Percentiles rank a stretch among this genome's conserved stretches.
Conservation (phyloP, 2,113 vertebrate genomes). For the Lonchura striata region DNA sequence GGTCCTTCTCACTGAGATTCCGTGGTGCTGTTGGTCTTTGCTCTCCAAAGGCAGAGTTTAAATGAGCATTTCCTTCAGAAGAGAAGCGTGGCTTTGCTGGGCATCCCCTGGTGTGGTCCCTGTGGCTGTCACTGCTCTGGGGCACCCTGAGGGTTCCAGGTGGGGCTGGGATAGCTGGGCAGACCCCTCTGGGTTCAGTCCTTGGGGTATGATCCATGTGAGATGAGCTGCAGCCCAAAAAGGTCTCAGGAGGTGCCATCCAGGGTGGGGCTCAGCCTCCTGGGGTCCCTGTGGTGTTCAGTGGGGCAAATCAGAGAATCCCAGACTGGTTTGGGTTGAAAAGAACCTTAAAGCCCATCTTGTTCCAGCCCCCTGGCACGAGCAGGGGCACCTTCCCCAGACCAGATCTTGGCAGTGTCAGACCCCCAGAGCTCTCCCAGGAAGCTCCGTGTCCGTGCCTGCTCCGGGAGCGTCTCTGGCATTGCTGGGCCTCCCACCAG, state of each 20-base stretch:
- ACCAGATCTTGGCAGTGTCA: rapidly evolving
- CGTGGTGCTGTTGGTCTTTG: not conserved
- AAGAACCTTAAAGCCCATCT: not conserved
- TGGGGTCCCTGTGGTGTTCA: not conserved
- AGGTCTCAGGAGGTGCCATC: not conserved
- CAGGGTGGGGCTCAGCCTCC: not conserved
- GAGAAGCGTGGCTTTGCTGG: not conserved
- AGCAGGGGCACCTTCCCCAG: not conserved
- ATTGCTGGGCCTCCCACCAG: not conserved
- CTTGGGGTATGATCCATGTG: rapidly evolving
- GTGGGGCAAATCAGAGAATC: not conserved
- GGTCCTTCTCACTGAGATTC: not conserved
- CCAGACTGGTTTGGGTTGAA: not conserved
- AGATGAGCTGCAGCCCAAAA: not conserved
- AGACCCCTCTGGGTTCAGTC: rapidly evolving
- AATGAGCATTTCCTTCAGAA: not conserved
- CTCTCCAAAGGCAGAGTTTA: rapidly evolving
- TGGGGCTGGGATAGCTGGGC: not conserved
- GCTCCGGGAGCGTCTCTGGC: not conserved
- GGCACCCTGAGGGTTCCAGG: not conserved
- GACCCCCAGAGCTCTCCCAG: rapidly evolving
- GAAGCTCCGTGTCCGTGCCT: rapidly evolving
- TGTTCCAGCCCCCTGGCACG: rapidly evolving
- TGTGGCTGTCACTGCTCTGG: rapidly evolving
- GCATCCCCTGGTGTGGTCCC: too few species aligned